phyloP scores from a whole-genome alignment of 2,113 vertebrate species.

The Calyptomena viridis region DNA sequence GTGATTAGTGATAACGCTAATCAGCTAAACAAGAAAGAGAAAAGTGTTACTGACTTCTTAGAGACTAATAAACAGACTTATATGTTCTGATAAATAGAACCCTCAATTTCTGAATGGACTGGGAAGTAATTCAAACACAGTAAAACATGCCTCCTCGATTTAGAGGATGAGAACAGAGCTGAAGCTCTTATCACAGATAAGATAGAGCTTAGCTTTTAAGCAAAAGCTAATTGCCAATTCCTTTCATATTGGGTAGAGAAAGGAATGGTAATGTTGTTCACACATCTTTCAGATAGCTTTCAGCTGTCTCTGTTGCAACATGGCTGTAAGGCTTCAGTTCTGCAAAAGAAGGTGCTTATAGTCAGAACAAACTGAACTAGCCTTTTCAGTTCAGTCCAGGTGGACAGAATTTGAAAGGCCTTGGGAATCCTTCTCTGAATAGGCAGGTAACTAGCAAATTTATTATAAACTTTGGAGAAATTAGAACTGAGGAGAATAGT shows the following conservation, averaged over 20 bases:
- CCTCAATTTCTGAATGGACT: neutral
- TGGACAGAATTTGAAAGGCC: neutral
- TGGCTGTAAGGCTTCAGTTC: neutral
- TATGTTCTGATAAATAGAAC: neutral
- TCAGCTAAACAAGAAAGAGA: neutral
- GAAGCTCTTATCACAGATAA: neutral
- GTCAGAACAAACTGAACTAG: neutral
- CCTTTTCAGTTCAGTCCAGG: neutral
- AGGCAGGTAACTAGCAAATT: neutral
- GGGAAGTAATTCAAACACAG: neutral
- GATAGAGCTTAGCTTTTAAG: neutral
- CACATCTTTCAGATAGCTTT: neutral
- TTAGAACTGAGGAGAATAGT: neutral
- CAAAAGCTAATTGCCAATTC: neutral
- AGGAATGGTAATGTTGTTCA: neutral
- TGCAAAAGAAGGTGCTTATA: neutral
- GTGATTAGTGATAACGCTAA: neutral
- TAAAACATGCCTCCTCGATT: neutral
- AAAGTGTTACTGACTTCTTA: neutral
- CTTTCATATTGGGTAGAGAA: neutral
- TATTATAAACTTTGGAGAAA: neutral
- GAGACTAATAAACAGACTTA: neutral
- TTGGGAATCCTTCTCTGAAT: neutral
- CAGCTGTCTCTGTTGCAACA: neutral
- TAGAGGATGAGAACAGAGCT: neutral